Conservation (phyloP, 2,113 vertebrate species). For the Pluvianellus socialis region DNA sequence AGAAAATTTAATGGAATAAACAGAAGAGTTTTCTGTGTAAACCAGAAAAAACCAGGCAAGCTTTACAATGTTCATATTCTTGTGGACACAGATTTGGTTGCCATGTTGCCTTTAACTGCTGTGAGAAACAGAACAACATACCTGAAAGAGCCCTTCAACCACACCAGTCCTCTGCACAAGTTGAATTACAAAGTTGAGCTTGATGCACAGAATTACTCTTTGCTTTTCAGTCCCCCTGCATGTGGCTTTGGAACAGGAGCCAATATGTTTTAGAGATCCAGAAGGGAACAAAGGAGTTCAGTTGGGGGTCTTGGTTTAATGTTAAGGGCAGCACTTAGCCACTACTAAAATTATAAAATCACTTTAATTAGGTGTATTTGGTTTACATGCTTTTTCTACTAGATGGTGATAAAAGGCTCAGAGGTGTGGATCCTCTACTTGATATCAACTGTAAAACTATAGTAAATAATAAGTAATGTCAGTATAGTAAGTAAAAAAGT, state of each 20-base stretch:
- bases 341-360: background rate
- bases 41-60: background rate
- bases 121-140: background rate
- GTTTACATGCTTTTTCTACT: background rate
- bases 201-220: background rate
- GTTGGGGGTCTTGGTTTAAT: background rate
- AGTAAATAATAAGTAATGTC: background rate
- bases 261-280: background rate
- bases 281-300: background rate
- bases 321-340: background rate
- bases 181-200: background rate
- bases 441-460: background rate
- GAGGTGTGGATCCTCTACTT: background rate
- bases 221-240: background rate
- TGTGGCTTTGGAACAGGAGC: background rate
- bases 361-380: background rate
- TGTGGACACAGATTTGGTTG: background rate
- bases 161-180: background rate
- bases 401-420: background rate
- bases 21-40: background rate
- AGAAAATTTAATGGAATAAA: background rate
- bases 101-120: background rate
- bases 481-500: background rate
- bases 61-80: background rate
- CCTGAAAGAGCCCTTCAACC: background rate